Conservation (phyloP, 2,113 vertebrate species). For the Pelusios castaneus region DNA sequence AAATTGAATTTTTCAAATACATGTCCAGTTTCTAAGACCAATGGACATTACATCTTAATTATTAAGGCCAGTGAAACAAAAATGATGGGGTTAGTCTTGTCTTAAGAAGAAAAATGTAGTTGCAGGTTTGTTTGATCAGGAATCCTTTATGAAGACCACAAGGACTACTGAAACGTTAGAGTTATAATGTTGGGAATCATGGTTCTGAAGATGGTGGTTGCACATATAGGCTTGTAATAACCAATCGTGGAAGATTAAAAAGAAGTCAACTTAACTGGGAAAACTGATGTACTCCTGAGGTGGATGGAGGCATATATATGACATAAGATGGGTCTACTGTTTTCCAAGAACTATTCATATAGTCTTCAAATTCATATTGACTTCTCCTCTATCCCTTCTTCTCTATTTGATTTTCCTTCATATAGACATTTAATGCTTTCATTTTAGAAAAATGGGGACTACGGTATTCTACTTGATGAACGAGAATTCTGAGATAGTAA, state of each 20-base stretch:
- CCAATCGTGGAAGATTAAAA: background rate
- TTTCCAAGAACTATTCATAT: background rate
- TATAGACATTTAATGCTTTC: background rate
- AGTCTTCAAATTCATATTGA: background rate
- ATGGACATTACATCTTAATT: background rate
- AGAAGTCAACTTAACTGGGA: background rate
- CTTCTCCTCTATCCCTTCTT: background rate
- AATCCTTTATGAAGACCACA: background rate
- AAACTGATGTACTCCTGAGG: background rate
- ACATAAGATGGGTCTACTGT: background rate
- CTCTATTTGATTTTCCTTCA: background rate
- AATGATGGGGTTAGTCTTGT: background rate
- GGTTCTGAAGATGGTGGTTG: background rate
- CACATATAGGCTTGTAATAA: background rate
- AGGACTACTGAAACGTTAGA: background rate
- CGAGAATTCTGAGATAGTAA: background rate
- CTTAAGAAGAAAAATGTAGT: background rate
- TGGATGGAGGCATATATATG: background rate
- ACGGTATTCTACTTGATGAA: background rate
- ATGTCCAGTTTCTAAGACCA: background rate
- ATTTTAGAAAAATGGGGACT: background rate
- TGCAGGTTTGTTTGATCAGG: background rate
- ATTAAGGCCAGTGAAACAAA: background rate
- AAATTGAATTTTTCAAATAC: background rate
- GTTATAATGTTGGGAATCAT: background rate